phyloP scores from a whole-genome alignment of 2,113 vertebrate genomes.

The Paramisgurnus dabryanus region DNA sequence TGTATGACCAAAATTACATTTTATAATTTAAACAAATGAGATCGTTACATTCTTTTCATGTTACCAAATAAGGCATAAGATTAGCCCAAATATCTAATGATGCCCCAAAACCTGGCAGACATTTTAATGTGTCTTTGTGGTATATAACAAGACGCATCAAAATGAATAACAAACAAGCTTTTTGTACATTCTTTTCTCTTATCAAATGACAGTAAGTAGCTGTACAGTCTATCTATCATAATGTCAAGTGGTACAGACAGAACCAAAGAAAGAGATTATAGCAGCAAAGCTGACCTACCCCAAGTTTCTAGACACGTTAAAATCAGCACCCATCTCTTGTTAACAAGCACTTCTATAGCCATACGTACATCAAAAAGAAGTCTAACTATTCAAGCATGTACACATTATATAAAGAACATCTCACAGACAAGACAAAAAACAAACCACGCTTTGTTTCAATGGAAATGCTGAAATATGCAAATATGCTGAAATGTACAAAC shows the following conservation, averaged over 20 bases:
- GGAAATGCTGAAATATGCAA: conserved; percentile 6
- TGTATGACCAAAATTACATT: not conserved
- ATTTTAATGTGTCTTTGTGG: not conserved
- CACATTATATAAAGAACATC: conserved; percentile 27
- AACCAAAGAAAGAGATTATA: conserved; percentile 33
- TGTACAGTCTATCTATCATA: not conserved
- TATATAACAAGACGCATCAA: not conserved
- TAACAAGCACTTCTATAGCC: conserved; percentile 3
- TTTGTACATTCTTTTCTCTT: not conserved
- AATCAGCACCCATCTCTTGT: conserved; percentile 20
- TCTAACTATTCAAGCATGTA: not conserved
- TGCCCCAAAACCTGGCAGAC: not conserved
- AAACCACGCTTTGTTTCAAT: not conserved
- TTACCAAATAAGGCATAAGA: not conserved
- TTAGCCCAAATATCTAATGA: not conserved
- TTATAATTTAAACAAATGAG: too few relatives aligned
- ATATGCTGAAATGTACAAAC: conserved; percentile 31
- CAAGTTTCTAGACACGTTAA: conserved; percentile 9
- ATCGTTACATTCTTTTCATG: not conserved
- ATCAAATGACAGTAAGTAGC: not conserved
- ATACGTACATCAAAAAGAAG: not conserved
- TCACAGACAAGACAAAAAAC: conserved; percentile 2
- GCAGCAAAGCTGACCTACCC: conserved; percentile 46
- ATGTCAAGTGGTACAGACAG: not conserved
- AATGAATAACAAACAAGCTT: not conserved